Conservation (phyloP, 2,888 invertebrate genomes). For the Drosophila acutilabella region DNA sequence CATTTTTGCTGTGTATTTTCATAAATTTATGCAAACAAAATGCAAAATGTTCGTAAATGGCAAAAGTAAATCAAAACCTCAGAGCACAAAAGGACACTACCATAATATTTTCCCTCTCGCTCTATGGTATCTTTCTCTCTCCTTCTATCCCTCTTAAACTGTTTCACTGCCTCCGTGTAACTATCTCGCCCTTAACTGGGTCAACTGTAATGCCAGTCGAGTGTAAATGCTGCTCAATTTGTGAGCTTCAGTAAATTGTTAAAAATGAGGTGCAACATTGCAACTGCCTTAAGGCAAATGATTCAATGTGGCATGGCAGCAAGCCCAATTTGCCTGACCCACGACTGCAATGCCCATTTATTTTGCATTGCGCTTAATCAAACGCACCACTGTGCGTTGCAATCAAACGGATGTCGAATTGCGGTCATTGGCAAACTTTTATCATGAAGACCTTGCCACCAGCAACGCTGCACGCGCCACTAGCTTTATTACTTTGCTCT, state of each 20-base stretch:
- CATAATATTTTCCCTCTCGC: slow-evolving; percentile 1
- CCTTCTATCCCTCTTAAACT: no score
- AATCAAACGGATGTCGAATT: slow-evolving; percentile 20
- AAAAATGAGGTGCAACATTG: slow-evolving; percentile 15
- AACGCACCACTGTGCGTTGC: slow-evolving; percentile 9
- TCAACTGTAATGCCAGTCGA: slow-evolving; percentile 27
- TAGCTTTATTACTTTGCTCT: background rate
- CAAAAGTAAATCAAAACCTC: slow-evolving; percentile 25
- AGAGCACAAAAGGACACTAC: background rate
- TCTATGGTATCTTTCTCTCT: background rate
- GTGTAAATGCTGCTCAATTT: slow-evolving; percentile 13
- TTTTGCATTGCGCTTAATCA: background rate
- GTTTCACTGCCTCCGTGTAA: background rate
- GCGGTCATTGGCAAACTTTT: slow-evolving; percentile 18
- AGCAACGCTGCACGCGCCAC: slow-evolving; percentile 7
- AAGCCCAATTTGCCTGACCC: background rate
- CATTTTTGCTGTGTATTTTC: slow-evolving; percentile 21
- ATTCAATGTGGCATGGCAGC: slow-evolving; percentile 9
- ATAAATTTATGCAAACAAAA: slow-evolving; percentile 33
- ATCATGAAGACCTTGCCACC: slow-evolving; percentile 5
- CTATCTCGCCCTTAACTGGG: slow-evolving; percentile 26
- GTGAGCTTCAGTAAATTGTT: slow-evolving; percentile 9
- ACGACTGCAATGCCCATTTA: background rate
- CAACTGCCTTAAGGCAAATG: background rate
- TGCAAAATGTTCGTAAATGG: slow-evolving; percentile 26